These are phyloP conservation scores for Ceratoteleas bidentatus DNA, from an alignment of 1,140 invertebrate genomes.

Conservation along the genomic window DNA sequence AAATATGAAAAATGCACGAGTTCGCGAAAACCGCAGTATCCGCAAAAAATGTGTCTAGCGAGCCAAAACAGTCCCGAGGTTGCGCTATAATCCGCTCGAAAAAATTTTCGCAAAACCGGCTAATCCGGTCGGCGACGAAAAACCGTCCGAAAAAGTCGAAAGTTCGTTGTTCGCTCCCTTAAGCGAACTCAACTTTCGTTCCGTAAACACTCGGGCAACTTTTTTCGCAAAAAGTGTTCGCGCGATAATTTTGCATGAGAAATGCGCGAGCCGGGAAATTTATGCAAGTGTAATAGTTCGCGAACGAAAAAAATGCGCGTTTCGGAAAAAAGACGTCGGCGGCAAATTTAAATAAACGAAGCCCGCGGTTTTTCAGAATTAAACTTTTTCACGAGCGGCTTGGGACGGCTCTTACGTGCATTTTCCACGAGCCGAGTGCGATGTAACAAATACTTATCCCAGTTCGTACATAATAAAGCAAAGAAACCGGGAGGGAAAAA, in stretches of 20 bases:
- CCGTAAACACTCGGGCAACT: too few species aligned
- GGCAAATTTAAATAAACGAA: constrained; percentile 10
- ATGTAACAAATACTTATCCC: constrained; percentile 57
- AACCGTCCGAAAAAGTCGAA: too few species aligned
- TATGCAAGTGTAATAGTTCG: too few species aligned
- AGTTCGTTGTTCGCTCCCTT: too few species aligned
- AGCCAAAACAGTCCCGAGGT: neutral
- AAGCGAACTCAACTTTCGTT: too few species aligned
- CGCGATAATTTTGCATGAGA: too few species aligned
- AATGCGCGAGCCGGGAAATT: too few species aligned
- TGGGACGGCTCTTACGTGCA: constrained; percentile 29
- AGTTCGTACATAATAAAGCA: constrained; percentile 57
- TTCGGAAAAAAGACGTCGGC: neutral
- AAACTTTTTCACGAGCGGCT: constrained; percentile 29
- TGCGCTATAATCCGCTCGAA: neutral
- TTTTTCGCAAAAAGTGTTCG: too few species aligned
- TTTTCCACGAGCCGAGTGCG: constrained; percentile 37
- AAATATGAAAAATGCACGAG: neutral
- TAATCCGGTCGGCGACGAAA: too few species aligned
- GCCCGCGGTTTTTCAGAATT: constrained; percentile 14
- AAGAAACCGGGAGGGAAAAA: constrained; percentile 43
- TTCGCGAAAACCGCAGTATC: neutral
- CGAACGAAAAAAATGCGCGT: too few species aligned
- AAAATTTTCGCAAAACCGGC: too few species aligned
- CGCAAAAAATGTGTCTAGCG: neutral